Base-by-base conservation (phyloP, 30 jellyfish, hydroid and myxozoan species). In the Turritopsis rubra region DNA sequence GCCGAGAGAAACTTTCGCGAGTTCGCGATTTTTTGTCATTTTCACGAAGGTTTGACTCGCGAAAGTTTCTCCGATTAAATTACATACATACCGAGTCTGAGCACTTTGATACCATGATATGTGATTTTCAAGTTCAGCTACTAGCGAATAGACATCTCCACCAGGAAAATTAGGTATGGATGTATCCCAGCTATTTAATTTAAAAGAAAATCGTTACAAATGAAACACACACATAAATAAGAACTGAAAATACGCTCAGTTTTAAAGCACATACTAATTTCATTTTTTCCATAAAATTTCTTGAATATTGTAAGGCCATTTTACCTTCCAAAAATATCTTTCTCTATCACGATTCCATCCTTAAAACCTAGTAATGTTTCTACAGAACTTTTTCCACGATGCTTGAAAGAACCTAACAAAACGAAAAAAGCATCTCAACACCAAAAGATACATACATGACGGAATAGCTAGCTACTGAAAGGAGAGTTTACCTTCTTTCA, bases 41-140 rank as follows among this genome's bases (percentile, higher is more conserved):
- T n/a, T n/a, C n/a, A n/a, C n/a, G n/a, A n/a, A n/a, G n/a, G n/a
- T n/a, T n/a, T n/a, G n/a, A n/a, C n/a, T n/a, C n/a, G n/a, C n/a
- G n/a, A n/a, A n/a, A n/a, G n/a, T n/a, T n/a, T n/a, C n/a, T n/a
- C n/a, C n/a, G n/a, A n/a, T 41, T 3, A 5, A 41, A 9, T 8
- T 8, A 68, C 30, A 68, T 8, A 68, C 30, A 68, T 29, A 82
- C 89, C 93, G 79, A 21, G 65, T 85, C 41, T 78, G 76, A 0
- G 52, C 79, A 54, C 75, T 72, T 29, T 71, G 26, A 65, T 76
- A 79, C 93, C 93, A 85, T 16, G 84, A 76, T 18, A 85, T 31
- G 60, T 85, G 88, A 72, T 85, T 85, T 85, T 85, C 93, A 27
- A 76, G 60, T 30, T 85, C 93, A 26, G 88, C 85, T 16, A 79